These are phyloP conservation scores for Drosophila gunungcola DNA, from an alignment of 1,140 invertebrate genomes.

Conservation along the genomic window DNA sequence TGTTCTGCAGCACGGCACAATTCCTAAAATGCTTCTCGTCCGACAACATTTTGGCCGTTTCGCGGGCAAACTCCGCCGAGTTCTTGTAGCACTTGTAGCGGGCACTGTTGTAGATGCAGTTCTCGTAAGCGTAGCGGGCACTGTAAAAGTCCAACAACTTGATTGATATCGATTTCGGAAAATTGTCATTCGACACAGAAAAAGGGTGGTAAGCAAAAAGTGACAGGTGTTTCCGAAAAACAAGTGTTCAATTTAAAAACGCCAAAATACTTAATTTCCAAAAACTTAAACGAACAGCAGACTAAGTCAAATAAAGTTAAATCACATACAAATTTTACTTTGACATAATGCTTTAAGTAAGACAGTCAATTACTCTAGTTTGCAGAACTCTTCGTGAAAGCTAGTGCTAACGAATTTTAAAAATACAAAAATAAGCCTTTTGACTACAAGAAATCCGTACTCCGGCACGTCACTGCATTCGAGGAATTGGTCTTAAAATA, in stretches of 20 bases:
- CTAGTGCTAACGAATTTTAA: no score
- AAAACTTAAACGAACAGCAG: no score
- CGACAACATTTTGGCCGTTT: constrained; percentile 81
- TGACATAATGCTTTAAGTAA: no score
- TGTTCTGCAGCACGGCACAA: constrained; percentile 70
- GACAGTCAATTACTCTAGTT: no score
- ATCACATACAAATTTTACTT: no score
- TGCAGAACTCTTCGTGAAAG: no score
- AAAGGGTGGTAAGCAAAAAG: background rate
- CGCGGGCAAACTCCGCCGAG: constrained; percentile 78
- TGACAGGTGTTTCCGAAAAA: background rate
- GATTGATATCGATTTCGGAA: constrained; percentile 8
- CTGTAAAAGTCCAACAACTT: constrained; percentile 46
- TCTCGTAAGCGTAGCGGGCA: constrained; percentile 79
- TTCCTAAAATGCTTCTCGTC: constrained; percentile 81
- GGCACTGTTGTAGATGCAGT: constrained; percentile 82
- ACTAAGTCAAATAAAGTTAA: no score
- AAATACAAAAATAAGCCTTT: no score
- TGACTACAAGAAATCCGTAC: no score
- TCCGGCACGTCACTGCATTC: no score
- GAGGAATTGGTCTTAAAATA: no score
- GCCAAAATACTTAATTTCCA: background rate
- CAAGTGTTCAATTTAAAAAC: background rate
- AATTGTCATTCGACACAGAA: background rate
- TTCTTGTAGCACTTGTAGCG: constrained; percentile 81